A percentile compares a stretch with the other conserved stretches of the same genome.
Conservation (phyloP, 1,140 invertebrate species). For the Aphelenchoides avenae region DNA sequence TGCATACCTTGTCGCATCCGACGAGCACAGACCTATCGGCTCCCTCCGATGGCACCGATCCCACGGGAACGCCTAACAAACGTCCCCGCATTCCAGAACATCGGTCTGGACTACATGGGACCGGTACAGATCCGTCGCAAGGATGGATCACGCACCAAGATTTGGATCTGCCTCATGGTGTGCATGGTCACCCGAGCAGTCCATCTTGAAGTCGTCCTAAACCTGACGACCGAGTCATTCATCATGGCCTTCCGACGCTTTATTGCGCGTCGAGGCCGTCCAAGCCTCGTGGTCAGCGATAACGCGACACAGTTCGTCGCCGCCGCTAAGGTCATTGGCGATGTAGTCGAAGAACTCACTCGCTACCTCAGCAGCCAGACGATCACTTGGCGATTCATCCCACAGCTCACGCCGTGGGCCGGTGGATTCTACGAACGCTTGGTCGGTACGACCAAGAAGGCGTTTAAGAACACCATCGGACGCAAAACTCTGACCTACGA, state of each 20-base stretch:
- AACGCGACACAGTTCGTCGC: conserved; percentile 17
- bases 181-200: conserved; percentile 20
- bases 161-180: conserved; percentile 12
- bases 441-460: conserved; percentile 13
- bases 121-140: background rate
- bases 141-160: background rate
- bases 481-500: background rate
- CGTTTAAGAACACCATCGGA: conserved; percentile 16
- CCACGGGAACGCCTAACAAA: conserved; percentile 1
- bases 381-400: conserved; percentile 21
- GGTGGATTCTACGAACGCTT: conserved; percentile 25
- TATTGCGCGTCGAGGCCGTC: conserved; percentile 1
- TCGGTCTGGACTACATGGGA: conserved; percentile 17
- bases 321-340: background rate
- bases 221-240: conserved; percentile 16
- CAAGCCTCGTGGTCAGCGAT: conserved; percentile 11
- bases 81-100: conserved; percentile 4
- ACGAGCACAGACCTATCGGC: conserved; percentile 2
- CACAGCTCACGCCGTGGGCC: conserved; percentile 12
- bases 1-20: conserved; percentile 6
- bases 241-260: conserved; percentile 18
- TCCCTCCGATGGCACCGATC: conserved; percentile 8
- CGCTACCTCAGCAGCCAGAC: background rate
- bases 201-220: conserved; percentile 7
- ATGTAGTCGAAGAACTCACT: background rate